A percentile compares a stretch with the other conserved stretches of the same genome.
phyloP scores from a whole-genome alignment of 2,888 invertebrate species.

The Dascillus cervinus region DNA sequence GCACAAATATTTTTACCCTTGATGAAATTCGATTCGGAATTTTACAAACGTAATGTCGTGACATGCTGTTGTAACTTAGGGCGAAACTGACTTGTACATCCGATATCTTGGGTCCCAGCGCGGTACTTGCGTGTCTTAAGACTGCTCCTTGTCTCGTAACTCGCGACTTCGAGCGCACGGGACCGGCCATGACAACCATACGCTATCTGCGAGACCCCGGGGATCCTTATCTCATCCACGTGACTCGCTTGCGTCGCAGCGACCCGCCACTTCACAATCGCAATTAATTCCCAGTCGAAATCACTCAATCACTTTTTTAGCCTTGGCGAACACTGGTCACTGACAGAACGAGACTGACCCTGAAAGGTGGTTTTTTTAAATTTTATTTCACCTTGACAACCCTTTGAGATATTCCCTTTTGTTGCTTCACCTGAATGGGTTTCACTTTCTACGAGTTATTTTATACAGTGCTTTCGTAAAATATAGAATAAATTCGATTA shows the following conservation, averaged over 20 bases:
- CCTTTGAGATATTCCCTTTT: conserved; percentile 10
- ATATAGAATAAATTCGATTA: too few relatives aligned
- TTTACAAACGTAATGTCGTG: conserved; percentile 24
- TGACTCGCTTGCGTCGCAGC: conserved; percentile 16
- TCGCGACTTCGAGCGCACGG: conserved; percentile 15
- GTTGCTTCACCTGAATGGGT: conserved; percentile 20
- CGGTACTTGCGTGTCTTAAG: conserved; percentile 29
- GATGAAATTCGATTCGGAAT: too few relatives aligned
- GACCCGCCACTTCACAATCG: conserved; percentile 2
- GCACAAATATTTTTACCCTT: conserved; percentile 25
- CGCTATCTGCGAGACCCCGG: conserved; percentile 13
- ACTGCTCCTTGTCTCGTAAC: conserved; percentile 23
- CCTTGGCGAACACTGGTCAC: conserved; percentile 16
- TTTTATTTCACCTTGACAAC: conserved; percentile 5
- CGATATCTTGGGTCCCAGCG: conserved; percentile 25
- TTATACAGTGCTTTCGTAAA: too few relatives aligned
- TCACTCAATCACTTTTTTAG: conserved; percentile 22
- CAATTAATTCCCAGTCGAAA: conserved; percentile 8
- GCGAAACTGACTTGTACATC: conserved; percentile 18
- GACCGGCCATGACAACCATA: conserved; percentile 16
- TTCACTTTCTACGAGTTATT: conserved; percentile 37
- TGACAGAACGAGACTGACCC: conserved; percentile 31
- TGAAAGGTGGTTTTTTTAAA: conserved; percentile 35
- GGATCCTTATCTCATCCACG: conserved; percentile 13
- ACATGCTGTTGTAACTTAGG: conserved; percentile 26